phyloP scores from a whole-genome alignment of 2,113 vertebrate species.

The Cercopithecus mona region DNA sequence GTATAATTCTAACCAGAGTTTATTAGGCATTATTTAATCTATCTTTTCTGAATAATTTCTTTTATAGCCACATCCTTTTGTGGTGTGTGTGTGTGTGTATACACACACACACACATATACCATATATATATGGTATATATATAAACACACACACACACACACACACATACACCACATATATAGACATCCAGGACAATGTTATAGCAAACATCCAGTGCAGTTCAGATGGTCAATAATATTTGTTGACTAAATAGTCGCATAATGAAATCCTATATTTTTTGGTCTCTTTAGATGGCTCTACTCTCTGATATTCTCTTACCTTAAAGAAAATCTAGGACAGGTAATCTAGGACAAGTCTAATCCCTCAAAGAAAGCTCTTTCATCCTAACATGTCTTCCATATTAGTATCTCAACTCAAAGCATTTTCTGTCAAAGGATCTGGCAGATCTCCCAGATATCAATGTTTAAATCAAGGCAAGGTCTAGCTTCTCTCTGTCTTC shows the following conservation, averaged over 20 bases:
- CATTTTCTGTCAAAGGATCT: neutral
- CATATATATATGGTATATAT: too few relatives aligned
- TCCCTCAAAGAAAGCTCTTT: neutral
- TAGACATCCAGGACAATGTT: neutral
- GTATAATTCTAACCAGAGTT: neutral
- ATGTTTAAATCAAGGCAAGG: neutral
- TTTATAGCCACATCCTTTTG: neutral
- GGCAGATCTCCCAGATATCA: neutral
- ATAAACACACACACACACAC: rapidly evolving
- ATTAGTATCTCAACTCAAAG: neutral
- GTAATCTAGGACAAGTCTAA: neutral
- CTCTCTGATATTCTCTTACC: neutral
- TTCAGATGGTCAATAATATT: neutral
- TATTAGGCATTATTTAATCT: neutral
- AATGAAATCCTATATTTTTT: neutral
- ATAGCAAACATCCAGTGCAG: neutral
- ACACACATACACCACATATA: too few relatives aligned
- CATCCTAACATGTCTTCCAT: neutral
- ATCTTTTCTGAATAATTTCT: neutral
- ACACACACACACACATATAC: too few relatives aligned
- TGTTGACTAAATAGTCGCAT: neutral
- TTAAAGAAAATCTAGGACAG: neutral
- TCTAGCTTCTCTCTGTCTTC: neutral
- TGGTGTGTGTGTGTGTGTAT: neutral
- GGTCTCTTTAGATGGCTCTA: neutral